Percentiles rank a stretch among this genome's conserved stretches.
phyloP scores from a whole-genome alignment of 2,797 vertebrate species.

The Smutsia gigantea region DNA sequence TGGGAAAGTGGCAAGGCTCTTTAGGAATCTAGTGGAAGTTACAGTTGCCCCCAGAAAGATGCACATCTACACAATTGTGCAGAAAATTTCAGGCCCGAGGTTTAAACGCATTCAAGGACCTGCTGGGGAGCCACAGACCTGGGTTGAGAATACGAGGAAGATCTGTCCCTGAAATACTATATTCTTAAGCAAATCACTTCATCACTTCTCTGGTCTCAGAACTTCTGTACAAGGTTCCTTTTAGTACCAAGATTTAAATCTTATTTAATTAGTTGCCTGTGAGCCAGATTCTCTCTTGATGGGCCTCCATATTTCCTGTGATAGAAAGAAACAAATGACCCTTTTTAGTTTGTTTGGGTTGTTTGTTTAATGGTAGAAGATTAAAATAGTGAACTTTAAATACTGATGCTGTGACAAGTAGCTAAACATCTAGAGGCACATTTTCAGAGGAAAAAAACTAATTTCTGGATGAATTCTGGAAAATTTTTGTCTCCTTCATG shows the following conservation, averaged over 20 bases:
- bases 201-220: neutral
- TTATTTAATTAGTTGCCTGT: neutral
- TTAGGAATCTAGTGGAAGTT: constrained; percentile 53
- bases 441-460: neutral
- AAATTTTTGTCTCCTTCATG: neutral
- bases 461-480: neutral
- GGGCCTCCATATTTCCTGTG: neutral
- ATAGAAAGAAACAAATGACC: neutral
- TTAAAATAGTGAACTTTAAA: constrained; percentile 52
- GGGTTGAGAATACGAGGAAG: neutral
- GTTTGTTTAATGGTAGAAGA: constrained; percentile 45
- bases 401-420: neutral
- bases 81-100: neutral
- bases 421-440: constrained; percentile 2
- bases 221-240: neutral
- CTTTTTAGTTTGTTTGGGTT: constrained; percentile 4
- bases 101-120: neutral
- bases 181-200: neutral
- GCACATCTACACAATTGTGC: neutral
- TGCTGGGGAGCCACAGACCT: neutral
- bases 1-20: neutral
- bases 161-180: neutral
- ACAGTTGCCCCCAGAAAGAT: neutral
- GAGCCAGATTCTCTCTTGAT: neutral
- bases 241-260: constrained; percentile 5